phyloP scores from a whole-genome alignment of 2,888 invertebrate species.

The Ochropacha duplaris region DNA sequence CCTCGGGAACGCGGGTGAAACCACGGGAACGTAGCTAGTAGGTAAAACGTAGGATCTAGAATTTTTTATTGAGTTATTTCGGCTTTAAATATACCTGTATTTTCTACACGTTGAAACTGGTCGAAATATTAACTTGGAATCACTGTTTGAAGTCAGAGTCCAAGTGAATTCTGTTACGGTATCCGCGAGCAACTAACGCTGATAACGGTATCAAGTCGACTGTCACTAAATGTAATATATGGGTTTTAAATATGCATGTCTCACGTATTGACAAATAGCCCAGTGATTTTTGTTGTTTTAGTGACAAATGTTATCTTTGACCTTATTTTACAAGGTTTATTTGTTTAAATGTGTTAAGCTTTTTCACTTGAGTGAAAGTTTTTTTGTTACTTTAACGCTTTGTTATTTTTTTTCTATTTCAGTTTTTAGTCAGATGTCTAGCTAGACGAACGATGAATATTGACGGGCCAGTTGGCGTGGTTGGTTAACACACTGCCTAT shows the following conservation, averaged over 20 bases:
- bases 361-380: neutral
- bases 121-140: neutral
- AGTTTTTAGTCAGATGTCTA: too few relatives aligned
- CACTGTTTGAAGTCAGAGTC: neutral
- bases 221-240: neutral
- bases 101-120: neutral
- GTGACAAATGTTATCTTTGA: neutral
- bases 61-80: too few relatives aligned
- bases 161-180: neutral
- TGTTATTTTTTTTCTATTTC: too few relatives aligned
- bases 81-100: too few relatives aligned
- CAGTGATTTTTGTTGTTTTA: neutral
- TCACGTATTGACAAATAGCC: neutral
- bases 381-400: too few relatives aligned
- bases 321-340: neutral
- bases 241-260: constrained; percentile 4
- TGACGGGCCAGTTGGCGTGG: too few relatives aligned
- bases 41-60: too few relatives aligned
- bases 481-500: too few relatives aligned
- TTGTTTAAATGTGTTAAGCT: neutral
- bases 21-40: too few relatives aligned
- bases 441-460: too few relatives aligned
- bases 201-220: neutral
- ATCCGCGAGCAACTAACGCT: neutral
- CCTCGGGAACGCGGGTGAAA: too few relatives aligned